A percentile compares a stretch with the other conserved stretches of the same genome.
phyloP scores from a whole-genome alignment of 2,797 vertebrate species.

The Crax fasciolata region DNA sequence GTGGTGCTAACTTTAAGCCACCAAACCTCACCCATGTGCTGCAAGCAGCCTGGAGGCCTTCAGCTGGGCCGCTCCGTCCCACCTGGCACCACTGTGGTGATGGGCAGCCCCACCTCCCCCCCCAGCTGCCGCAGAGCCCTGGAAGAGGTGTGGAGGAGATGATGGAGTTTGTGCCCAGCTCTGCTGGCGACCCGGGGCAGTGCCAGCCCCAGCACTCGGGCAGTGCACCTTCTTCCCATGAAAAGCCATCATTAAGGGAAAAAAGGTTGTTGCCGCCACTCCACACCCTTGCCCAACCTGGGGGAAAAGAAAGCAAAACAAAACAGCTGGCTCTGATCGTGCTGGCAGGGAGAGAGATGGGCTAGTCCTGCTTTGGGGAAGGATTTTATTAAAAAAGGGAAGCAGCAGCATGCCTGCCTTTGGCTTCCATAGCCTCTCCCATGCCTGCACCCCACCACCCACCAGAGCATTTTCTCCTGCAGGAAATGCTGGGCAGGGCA shows the following conservation, averaged over 20 bases:
- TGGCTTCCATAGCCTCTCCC: neutral
- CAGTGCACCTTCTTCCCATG: constrained; percentile 22
- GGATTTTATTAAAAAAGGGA: constrained; percentile 27
- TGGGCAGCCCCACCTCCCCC: too few species aligned
- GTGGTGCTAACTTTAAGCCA: neutral
- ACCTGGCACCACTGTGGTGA: too few species aligned
- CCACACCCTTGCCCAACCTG: constrained; percentile 33
- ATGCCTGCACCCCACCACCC: neutral
- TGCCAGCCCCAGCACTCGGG: neutral
- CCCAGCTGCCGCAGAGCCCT: neutral
- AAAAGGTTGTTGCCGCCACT: neutral
- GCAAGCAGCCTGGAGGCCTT: too few species aligned
- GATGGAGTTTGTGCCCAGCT: neutral
- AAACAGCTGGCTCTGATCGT: neutral
- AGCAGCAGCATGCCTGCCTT: neutral
- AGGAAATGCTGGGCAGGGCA: neutral
- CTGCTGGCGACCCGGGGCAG: neutral
- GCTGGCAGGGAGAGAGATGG: constrained; percentile 39
- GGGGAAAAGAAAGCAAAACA: neutral
- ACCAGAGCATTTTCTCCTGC: neutral
- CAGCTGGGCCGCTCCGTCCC: too few species aligned
- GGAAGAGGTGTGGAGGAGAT: neutral
- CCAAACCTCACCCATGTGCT: neutral
- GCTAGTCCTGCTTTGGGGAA: constrained; percentile 40
- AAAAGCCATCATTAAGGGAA: neutral